Evolutionary conservation across 2,888 invertebrate species (phyloP), one percentile per base, ranked within the genome.

Genomic region (Spilarctia lutea): DNA sequence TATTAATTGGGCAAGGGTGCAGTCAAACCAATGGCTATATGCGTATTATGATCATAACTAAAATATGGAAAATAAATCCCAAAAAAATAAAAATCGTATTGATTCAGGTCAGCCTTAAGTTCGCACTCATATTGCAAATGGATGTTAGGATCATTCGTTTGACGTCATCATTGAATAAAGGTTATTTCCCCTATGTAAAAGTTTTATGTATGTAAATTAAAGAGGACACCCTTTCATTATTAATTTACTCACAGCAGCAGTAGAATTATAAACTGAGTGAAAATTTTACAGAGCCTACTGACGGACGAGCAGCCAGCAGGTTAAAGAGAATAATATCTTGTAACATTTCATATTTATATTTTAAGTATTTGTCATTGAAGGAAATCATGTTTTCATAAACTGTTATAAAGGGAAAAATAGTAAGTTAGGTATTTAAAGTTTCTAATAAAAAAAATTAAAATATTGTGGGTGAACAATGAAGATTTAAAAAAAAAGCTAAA

Each of bases 1-100:
- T 78, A 84, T 82, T 75, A 81, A 83, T 81, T 79, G 66, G 71
- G 65, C 71, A 75, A 45, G 76, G 63, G 71, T 70, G n/a, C 72
- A 35, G 69, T 71, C 67, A 72, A 74, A 67, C 18, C 56, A 68
- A 73, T 74, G 60, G 20, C 33, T 16, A 63, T 67, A 52, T 56
- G 69, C 13, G 16, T 42, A 42, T 42, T 42, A 65, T 73, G 67
- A 72, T 71, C 75, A 48, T 42, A 56, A 69, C 13, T 24, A 70
- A 65, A 39, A 18, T 27, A 20, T 60, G 52, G 13, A 35, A 48
- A 27, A 65, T 68, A 52, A 68, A 69, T 27, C 65, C 10, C 0
- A 63, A 35, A 30, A 65, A n/a, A 42, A 63, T n/a, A n/a, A n/a
- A n/a, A n/a, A n/a, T 60, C 60, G 27, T 30, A 63, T 13, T 27